These are phyloP conservation scores for Cygnus buccinator DNA, from an alignment of 2,113 vertebrate species.

Conservation along the genomic window DNA sequence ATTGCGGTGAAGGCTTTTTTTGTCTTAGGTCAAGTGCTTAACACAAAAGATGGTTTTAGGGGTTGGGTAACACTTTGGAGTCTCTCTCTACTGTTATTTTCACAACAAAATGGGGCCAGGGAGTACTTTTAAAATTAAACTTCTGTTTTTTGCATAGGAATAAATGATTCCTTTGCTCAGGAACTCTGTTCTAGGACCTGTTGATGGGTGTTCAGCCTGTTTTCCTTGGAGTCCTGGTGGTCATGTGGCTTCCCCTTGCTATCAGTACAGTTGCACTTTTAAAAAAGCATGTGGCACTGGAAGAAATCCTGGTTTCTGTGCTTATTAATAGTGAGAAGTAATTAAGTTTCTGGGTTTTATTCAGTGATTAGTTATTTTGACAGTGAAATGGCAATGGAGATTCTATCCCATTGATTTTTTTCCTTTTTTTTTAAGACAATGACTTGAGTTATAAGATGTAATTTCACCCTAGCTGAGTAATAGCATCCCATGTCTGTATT, in stretches of 20 bases:
- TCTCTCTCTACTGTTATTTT: not conserved
- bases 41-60: not conserved
- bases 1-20: not conserved
- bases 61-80: not conserved
- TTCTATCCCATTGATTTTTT: not conserved
- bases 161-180: not conserved
- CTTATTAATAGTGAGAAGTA: not conserved
- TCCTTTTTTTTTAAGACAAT: not conserved
- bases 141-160: not conserved
- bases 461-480: slow-evolving; percentile 11
- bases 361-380: not conserved
- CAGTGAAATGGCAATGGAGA: not conserved
- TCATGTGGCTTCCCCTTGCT: not conserved
- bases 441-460: not conserved
- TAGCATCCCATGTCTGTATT: not conserved
- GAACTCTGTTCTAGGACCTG: not conserved
- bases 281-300: not conserved
- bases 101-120: not conserved
- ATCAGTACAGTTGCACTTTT: not conserved
- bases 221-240: not conserved
- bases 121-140: not conserved
- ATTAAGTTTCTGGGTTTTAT: not conserved
- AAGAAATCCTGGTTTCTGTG: not conserved
- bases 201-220: fast-evolving
- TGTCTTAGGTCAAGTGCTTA: not conserved